Base-by-base conservation (phyloP, 2,113 vertebrate species). In the Gasterosteus aculeatus region DNA sequence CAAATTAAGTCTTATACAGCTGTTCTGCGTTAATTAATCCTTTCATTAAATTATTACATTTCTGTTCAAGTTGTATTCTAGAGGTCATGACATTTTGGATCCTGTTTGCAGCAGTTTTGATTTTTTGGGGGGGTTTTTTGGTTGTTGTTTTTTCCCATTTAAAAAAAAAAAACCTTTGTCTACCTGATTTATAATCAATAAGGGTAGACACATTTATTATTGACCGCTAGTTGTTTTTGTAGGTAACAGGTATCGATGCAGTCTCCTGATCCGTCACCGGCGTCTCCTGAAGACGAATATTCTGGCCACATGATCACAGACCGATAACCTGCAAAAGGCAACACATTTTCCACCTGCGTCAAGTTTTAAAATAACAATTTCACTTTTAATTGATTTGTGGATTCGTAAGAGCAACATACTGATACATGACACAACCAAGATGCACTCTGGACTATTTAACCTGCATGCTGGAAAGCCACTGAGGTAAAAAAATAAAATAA, bases 381-480 rank as follows among this genome's bases (percentile, higher is more conserved):
- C 4, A 56, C 26, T 69, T 51, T 53, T 12, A 54, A 26, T 56
- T 66, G 12, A 62, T 42, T 67, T 8, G 33, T 70, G 62, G 69
- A 77, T 63, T 42, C 16, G 18, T 42, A 64, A 54, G 7, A 70
- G 53, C 11, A 69, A 77, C 38, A 41, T 44, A 62, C 41, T 42
- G n/a, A 56, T 35, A 62, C 38, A 41, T 31, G 61, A 66, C 26
- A 68, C 2, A 0, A 77, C 29, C 57, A 38, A 3, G 18, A 72
- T 72, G 54, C 72, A 72, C 69, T 73, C 31, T 76, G 29, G 38
- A 59, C 51, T 22, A 44, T 56, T 70, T 60, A 26, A 72, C 47
- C 33, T 72, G 69, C 84, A 80, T 88, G 82, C 77, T 69, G 41
- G 11, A 51, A 77, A 39, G 46, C 58, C 71, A 63, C 46, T 47